These are phyloP conservation scores for Myotis planiceps DNA, from an alignment of 2,797 vertebrate species.

Conservation along the genomic window DNA sequence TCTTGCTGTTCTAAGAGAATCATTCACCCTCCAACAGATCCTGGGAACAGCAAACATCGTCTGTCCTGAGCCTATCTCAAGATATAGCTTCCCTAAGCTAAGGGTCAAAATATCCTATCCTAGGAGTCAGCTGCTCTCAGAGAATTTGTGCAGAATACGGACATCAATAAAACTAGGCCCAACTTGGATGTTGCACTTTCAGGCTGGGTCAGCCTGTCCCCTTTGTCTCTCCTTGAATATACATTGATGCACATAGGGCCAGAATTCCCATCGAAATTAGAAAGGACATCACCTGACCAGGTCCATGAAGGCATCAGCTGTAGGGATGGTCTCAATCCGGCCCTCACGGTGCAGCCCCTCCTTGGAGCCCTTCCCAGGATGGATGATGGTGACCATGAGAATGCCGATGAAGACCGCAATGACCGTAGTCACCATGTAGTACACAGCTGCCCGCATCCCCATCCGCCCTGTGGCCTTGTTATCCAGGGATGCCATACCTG, in stretches of 20 bases:
- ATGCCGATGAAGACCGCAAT: constrained; percentile 98
- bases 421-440: constrained; percentile 97
- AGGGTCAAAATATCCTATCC: not conserved
- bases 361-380: constrained; percentile 94
- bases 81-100: not conserved
- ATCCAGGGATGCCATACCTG: constrained; percentile 97
- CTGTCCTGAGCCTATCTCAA: not conserved
- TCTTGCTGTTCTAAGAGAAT: not conserved
- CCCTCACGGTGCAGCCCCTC: constrained; percentile 89
- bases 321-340: constrained; percentile 93
- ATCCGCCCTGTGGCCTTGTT: constrained; percentile 96
- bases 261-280: constrained; percentile 31
- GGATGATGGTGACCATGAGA: constrained; percentile 94
- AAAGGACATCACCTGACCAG: constrained; percentile 90
- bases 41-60: not conserved
- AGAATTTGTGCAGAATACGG: not conserved
- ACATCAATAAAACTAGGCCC: not conserved
- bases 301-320: constrained; percentile 96
- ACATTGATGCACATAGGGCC: not conserved
- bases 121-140: not conserved
- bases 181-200: not conserved
- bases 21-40: not conserved
- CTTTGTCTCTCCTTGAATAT: not conserved
- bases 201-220: not conserved
- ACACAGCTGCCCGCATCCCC: constrained; percentile 93